phyloP scores from a whole-genome alignment of 2,888 invertebrate genomes.

The Sipha maydis region DNA sequence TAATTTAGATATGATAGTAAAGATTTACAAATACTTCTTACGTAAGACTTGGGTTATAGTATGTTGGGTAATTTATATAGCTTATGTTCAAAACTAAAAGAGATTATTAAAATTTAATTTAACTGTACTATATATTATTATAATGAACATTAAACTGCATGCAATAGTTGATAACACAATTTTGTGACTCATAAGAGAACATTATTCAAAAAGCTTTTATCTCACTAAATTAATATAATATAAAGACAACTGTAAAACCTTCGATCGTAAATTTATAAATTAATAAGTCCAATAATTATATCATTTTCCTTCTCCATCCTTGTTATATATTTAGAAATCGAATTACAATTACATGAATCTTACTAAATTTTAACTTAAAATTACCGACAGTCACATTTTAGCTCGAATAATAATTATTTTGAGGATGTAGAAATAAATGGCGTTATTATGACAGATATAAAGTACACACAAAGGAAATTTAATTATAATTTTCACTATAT shows the following conservation, averaged over 20 bases:
- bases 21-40: no score
- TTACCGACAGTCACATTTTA: neutral
- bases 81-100: no score
- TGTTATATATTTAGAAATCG: neutral
- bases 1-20: neutral
- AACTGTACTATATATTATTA: neutral
- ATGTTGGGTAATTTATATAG: no score
- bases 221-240: neutral
- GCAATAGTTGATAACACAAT: neutral
- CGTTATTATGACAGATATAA: no score
- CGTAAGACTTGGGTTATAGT: no score
- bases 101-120: no score
- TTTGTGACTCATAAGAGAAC: no score
- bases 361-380: neutral
- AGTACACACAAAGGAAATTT: no score
- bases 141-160: neutral
- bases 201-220: slow-evolving; percentile 10
- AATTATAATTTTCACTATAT: no score
- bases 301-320: neutral
- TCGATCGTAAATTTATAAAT: neutral
- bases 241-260: neutral
- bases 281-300: slow-evolving; percentile 4
- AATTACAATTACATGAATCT: neutral
- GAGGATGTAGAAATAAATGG: no score
- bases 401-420: no score